Base-by-base conservation (phyloP, 2,797 vertebrate species). In the Oreochromis grahami region DNA sequence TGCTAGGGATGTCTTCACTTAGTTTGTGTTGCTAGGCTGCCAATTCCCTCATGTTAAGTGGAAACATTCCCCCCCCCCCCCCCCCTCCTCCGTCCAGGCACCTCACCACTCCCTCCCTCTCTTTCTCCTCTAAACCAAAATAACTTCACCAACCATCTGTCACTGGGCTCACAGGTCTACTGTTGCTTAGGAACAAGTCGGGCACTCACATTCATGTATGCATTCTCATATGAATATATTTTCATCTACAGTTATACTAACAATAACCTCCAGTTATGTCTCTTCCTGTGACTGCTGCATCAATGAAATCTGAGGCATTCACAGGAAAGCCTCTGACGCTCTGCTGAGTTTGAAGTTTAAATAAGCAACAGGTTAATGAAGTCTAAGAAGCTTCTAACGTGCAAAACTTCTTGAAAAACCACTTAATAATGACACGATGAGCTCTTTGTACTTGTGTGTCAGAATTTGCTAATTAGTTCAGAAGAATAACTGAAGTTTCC, bases 21-120 rank as follows among this genome's bases (percentile, higher is more conserved):
- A 95, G 93, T 94, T 96, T 95, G 92, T 89, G 96, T 97, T 97
- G 96, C 96, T 97, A 97, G 95, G 96, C 95, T 96, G 95, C 96
- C 94, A 94, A 94, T 94, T 96, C 94, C 93, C 93, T 94, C 91
- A 86, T 87, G 92, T 94, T 96, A 95, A 95, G 94, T 93, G 92
- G 89, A 95, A 95, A 92, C 87, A 72, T 84, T 50, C 5, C 56
- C 87, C 85, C 82, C 78, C 78, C 87, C 34, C 78, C 88, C 78
- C 78, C 87, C 34, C 78, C 88, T 88, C 83, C 87, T 87, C 84
- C 81, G 79, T 92, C 91, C 94, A 91, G 78, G 86, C 89, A 84
- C 93, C 90, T 87, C 87, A 85, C 86, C 78, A 24, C 76, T 87
- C 88, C 89, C 88, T 84, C 85, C 83, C 88, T 85, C 83, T 87